Evolutionary conservation across 2,797 vertebrate genomes (phyloP), one percentile per base, ranked within the genome.

Genomic region (Cryptoprocta ferox): DNA sequence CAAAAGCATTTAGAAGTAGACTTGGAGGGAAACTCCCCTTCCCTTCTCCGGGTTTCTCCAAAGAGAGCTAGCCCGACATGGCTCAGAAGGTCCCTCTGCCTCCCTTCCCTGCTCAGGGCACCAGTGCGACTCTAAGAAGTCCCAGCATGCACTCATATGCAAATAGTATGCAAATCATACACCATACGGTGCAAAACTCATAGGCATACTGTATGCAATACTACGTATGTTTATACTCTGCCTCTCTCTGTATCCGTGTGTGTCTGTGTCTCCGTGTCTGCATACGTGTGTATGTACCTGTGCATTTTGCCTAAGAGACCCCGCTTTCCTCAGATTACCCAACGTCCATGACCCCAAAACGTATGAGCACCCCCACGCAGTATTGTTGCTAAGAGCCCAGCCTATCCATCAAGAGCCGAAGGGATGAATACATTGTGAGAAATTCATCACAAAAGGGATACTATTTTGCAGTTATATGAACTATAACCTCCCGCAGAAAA

Each of bases 221-320:
- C 14, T 13, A 4, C 3, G 2, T 30, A 0, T 16, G 37, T 8
- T 39, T 28, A 0, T 6, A 2, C n/a, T 81, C 42, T 39, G 42
- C 42, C 28, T 48, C 42, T 56, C 5, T 26, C 9, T 6, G 0
- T n/a, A 2, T 19, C 78, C 68, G 3, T 21, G 16, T 21, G 21
- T 73, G 32, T 48, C 15, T 78, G 37, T 68, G 30, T 21, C 14
- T 68, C 14, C 35, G 42, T 14, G 19, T 70, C 21, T 13, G 2
- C 45, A 5, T 2, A 2, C 0, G 80, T 1, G 5, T 12, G 6
- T 3, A 39, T n/a, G 5, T n/a, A 18, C 30, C 37, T 88, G 66
- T 45, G 32, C 16, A 0, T 78, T 45, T 76, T 30, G 68, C 24
- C 21, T 11, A 32, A 14, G 37, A 14, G 32, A 3, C 50, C n/a